Evolutionary conservation across 2,113 vertebrate genomes (phyloP), one percentile per base, ranked within the genome.

Genomic region (Hyla sarda): DNA sequence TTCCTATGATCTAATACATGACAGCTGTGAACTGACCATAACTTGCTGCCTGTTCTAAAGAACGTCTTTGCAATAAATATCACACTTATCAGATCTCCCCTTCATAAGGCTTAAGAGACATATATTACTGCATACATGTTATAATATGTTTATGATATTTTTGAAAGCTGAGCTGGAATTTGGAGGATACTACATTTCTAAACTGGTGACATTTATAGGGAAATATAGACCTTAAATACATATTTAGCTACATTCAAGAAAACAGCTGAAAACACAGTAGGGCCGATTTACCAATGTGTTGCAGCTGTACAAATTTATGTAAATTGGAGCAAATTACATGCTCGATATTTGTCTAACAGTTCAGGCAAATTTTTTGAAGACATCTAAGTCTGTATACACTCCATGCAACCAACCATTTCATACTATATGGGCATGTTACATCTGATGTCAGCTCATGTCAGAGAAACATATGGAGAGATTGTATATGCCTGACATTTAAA

Each of bases 1-100:
- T 76, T 76, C 73, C 45, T 50, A 76, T 76, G 47, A 76, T 76
- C 73, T 76, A 76, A 76, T 76, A 76, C 47, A 50, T 30, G 73
- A 76, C 73, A 76, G 47, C 67, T 71, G 67, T 71, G 32, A 37
- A 71, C 34, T 37, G 34, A 71, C 12, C 16, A 45, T 13, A 50
- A 76, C 73, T 52, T 76, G 47, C 73, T 76, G 73, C 25, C 47
- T 76, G 52, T 45, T 19, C 34, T 76, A 1, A 50, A 76, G 47
- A 50, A 76, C 41, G 19, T 74, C 72, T 74, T 48, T 76, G 47
- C 73, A 76, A 9, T 76, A 48, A 50, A 52, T 76, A 76, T 76
- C 45, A 76, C 47, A 52, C 41, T 48, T 75, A 25, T 32, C 74
- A 77, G 25, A 52, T 28, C 74, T 30, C 25, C 28, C 25, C 19